Base-by-base conservation (phyloP, 2,888 invertebrate species). In the Drosophila cognata region DNA sequence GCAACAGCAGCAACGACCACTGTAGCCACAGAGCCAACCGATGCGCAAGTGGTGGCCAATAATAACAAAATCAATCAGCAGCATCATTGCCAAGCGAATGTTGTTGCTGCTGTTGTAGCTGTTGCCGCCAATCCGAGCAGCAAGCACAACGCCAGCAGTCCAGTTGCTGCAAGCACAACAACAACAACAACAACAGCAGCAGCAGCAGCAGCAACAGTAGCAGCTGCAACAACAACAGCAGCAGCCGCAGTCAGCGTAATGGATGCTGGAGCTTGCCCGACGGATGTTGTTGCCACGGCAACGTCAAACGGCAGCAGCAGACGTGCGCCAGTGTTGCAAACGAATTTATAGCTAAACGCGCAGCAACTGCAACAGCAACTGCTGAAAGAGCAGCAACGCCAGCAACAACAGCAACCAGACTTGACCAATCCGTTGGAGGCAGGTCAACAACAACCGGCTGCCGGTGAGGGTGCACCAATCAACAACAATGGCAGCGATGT, bases 261-360 rank as follows among this genome's bases (percentile, higher is more conserved):
- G 41, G 68, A 75, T 53, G 48, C 58, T 16, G 8, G 55, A 10
- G 18, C 60, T 25, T n/a, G 35, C 36, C 7, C 56, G 29, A 31
- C 57, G 56, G 64, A 75, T 68, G 46, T 51, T 64, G 70, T 60
- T 46, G 56, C 78, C 43, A 46, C 61, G 62, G 65, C 80, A 77
- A 77, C 91, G 87, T 35, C 61, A 4, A 77, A 74, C 57, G 68
- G 73, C 53, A 55, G 71, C 56, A 55, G 71, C 71, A 55, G 64
- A 50, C 74, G 87, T 25, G 79, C 78, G 10, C 89, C 91, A 1
- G 85, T 90, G 25, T 25, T 88, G 67, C 87, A 88, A 58, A 88
- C 87, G 56, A 92, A 92, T 61, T 93, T 93, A 93, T 93, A 93
- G 93, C 93, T 92, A 91, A 91, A 79, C 90, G 90, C 86, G 29